Base-by-base conservation (phyloP, 1,140 invertebrate genomes). In the Eriosoma lanigerum region DNA sequence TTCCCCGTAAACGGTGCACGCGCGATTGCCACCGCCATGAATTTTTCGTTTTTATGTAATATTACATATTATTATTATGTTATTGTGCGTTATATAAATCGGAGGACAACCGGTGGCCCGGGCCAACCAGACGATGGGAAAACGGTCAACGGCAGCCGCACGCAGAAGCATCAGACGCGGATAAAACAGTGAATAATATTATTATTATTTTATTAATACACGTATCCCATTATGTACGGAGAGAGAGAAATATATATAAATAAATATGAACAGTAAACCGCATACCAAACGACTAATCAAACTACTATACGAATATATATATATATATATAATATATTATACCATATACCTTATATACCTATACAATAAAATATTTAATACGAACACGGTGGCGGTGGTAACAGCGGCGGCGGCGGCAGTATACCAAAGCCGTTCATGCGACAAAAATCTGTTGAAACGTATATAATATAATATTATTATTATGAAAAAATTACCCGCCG, bases 211-310 rank as follows among this genome's bases (percentile, higher is more conserved):
- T 3, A 38, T 4, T 38, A 38, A 4, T 10, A 26, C 24, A 4
- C 24, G 21, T 32, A 72, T 4, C 12, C n/a, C 6, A 24, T 8
- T 66, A 46, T 64, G 54, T 19, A 10, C 24, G 15, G 38, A 46
- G 38, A 38, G 32, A 38, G 58, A 38, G 44, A 19, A 19, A 38
- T 3, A 38, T 3, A 38, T 4, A 38, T 38, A 38, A 38, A 38
- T 38, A 38, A 4, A 78, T 19, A 26, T 52, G 38, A 68, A 68
- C n/a, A 48, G 66, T 68, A 60, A 62, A 46, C 75, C 75, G 56
- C 75, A 78, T 78, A 78, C 75, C 75, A 62, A 62, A 78, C 75
- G 75, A 78, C 75, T 78, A 78, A 78, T 78, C 75, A 78, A 78
- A 78, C 75, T 60, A 60, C 75, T 60, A 78, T 60, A 24, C 12